Base-by-base conservation (phyloP, 2,888 invertebrate genomes). In the Andrena minutula region DNA sequence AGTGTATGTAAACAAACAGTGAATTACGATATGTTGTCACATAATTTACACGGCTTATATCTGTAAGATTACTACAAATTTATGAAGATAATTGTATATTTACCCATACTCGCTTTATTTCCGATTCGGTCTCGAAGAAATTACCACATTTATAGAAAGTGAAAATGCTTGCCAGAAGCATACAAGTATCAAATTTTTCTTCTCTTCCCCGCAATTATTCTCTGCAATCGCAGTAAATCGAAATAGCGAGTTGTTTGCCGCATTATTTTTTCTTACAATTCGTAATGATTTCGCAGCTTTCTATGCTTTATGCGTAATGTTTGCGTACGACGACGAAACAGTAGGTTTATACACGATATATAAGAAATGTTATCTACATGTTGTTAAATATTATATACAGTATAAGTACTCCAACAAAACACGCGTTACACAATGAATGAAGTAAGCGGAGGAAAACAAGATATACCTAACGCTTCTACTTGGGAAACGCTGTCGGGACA, bases 401-500 rank as follows among this genome's bases (percentile, higher is more conserved):
- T 10, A 16, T 75, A 68, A 86, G 75, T 78, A 75, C n/a, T 60
- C 32, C 56, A 51, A 20, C 30, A 47, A 64, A 65, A 63, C 64
- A 23, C 47, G 73, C 35, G 76, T 82, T 58, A 69, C 84, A 93
- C 85, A 86, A 94, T 94, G 94, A 94, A 94, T 82, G 94, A 94
- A 89, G 93, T 94, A 41, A 94, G 93, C 58, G 93, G 93, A 87
- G 93, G 92, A 76, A 94, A 94, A 77, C 94, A 93, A 88, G 94
- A 94, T 74, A 89, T 92, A 77, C 91, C 94, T n/a, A 93, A 92
- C 80, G 93, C 93, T 23, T 94, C 94, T n/a, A 88, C 93, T 51
- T 94, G 94, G 94, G 94, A 94, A 79, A 88, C 92, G 3, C 86
- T 93, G 83, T 87, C 93, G n/a, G 89, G 90, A 49, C 92, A 92